phyloP scores from a whole-genome alignment of 2,888 invertebrate genomes.

The Thymelicus acteon region DNA sequence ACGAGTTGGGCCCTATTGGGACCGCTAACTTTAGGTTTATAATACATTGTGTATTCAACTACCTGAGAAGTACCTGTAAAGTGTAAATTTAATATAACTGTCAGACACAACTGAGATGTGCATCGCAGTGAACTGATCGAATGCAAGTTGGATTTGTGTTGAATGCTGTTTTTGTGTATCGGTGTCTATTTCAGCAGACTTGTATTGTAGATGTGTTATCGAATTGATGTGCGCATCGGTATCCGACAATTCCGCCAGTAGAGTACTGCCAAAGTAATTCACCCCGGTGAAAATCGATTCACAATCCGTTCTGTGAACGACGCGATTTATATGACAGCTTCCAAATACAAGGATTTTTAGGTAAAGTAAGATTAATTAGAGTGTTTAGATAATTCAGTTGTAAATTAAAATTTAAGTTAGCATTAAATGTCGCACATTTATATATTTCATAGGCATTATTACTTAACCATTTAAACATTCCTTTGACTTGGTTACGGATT shows the following conservation, averaged over 20 bases:
- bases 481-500: constrained; percentile 79
- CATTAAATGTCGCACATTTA: constrained; percentile 80
- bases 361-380: constrained; percentile 77
- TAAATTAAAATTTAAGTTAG: constrained; percentile 85
- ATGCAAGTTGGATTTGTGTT: constrained; percentile 64
- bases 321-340: constrained; percentile 74
- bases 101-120: constrained; percentile 66
- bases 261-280: constrained; percentile 82
- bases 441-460: constrained; percentile 82
- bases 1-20: constrained; percentile 79
- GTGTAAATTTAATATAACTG: constrained; percentile 76
- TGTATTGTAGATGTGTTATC: constrained; percentile 61
- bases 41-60: constrained; percentile 77
- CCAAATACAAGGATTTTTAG: constrained; percentile 77
- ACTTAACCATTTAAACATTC: constrained; percentile 84
- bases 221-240: constrained; percentile 70
- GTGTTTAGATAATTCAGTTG: constrained; percentile 81
- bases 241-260: constrained; percentile 73
- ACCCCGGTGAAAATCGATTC: constrained; percentile 77
- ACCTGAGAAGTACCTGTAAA: constrained; percentile 84
- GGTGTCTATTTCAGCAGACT: constrained; percentile 72
- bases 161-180: constrained; percentile 75
- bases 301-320: constrained; percentile 83
- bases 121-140: constrained; percentile 80
- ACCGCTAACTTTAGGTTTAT: constrained; percentile 75